phyloP scores from a whole-genome alignment of 1,140 invertebrate genomes.

The Zaprionus kolodkinae region DNA sequence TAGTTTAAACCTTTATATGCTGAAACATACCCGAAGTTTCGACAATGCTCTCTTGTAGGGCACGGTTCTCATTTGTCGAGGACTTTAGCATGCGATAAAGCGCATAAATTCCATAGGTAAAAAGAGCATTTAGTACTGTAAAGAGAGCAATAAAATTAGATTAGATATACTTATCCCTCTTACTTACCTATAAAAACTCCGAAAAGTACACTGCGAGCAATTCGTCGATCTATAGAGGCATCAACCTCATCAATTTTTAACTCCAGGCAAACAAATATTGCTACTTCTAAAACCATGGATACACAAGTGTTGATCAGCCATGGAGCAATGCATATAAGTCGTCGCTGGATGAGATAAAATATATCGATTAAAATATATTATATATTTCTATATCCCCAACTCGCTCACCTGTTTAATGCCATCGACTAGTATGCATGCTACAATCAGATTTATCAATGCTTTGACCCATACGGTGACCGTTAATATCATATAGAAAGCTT shows the following conservation, averaged over 20 bases:
- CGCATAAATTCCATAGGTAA: slow-evolving; percentile 71
- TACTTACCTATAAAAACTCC: slow-evolving; percentile 71
- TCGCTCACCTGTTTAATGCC: slow-evolving; percentile 76
- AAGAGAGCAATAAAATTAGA: not conserved
- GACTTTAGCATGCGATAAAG: slow-evolving; percentile 71
- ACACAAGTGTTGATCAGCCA: slow-evolving; percentile 75
- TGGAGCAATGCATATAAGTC: slow-evolving; percentile 78
- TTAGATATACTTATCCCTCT: not conserved
- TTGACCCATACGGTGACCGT: slow-evolving; percentile 77
- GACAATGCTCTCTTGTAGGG: slow-evolving; percentile 69
- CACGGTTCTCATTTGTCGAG: slow-evolving; percentile 66
- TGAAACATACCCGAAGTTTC: slow-evolving; percentile 74
- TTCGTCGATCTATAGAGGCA: slow-evolving; percentile 74
- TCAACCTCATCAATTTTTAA: slow-evolving; percentile 78
- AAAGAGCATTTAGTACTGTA: slow-evolving; percentile 69
- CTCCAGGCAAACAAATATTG: slow-evolving; percentile 73
- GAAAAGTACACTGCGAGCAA: slow-evolving; percentile 75
- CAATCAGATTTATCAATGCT: slow-evolving; percentile 76
- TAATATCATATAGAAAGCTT: slow-evolving; percentile 80
- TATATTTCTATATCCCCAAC: not conserved
- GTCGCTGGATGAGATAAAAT: slow-evolving; percentile 51
- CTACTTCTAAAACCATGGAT: slow-evolving; percentile 71
- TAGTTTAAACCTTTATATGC: slow-evolving; percentile 68
- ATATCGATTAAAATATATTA: not conserved
- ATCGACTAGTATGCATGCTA: slow-evolving; percentile 75